Evolutionary conservation across 2,113 vertebrate species (phyloP), one percentile per base, ranked within the genome.

Genomic region (Hiodon tergisus): DNA sequence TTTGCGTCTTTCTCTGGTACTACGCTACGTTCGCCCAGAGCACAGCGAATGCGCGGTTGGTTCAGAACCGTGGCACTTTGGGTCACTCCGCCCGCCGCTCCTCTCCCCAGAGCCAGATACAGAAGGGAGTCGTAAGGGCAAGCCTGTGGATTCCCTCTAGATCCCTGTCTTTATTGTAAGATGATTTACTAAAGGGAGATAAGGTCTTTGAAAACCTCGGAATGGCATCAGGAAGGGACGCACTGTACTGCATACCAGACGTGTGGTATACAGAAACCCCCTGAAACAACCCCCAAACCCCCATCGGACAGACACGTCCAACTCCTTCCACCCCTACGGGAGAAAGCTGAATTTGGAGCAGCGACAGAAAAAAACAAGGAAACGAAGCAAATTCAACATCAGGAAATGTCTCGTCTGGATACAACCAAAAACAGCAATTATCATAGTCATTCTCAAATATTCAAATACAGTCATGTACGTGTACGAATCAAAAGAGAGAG

Each of bases 391-490:
- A 79, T 79, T 92, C 90, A 88, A 92, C 90, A 92, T 91, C 83
- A 82, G 80, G 78, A 78, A 91, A 92, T 92, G 90, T 92, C 82
- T 91, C 88, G 90, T 92, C 89, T 76, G 82, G 88, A 84, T 79
- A 83, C 81, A 78, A 77, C 63, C 80, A 74, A 76, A 85, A 86
- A 87, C 77, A 75, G 61, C 80, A 78, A 86, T 69, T 83, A 84
- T 66, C 72, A 57, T 74, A 81, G 74, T 76, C 69, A 77, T 74
- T 76, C 77, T 65, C 78, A 74, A 75, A 73, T 80, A 73, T 71
- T 72, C 57, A 82, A 73, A 61, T 73, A 72, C 74, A 57, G 69
- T 54, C 6, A 47, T 76, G 77, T 66, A 81, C 76, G 80, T 70
- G 72, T 75, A 76, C 69, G 72, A 76, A 68, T 76, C 16, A 65